Evolutionary conservation across 2,797 vertebrate species (phyloP), one percentile per base, ranked within the genome.

Genomic region (Phoxinus dragarum): DNA sequence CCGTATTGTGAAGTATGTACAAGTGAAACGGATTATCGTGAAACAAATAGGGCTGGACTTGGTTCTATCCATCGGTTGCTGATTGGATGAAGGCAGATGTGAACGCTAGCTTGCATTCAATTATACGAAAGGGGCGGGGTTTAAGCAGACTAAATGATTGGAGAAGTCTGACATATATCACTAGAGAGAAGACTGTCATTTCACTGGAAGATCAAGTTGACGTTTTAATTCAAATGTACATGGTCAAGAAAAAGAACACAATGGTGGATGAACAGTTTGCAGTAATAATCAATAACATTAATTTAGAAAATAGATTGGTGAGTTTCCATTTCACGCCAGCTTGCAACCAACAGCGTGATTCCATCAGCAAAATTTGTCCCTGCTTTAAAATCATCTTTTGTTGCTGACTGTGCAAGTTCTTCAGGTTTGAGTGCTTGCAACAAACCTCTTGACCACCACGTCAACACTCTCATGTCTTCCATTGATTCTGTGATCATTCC

Each of bases 401-500:
- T 44, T 77, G 74, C 61, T 68, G 38, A 66, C 16, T 12, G 27
- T 52, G 49, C 8, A 0, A 56, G 82, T 59, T 84, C 49, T 44
- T 68, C 49, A 27, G 49, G 49, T 27, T 83, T 83, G 21, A 12
- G 64, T n/a, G 42, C 42, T 67, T 3, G 12, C 54, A 72, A 79
- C 66, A 69, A 72, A 85, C 76, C 84, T 78, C 76, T 85, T 52
- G 84, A 80, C 75, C 54, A 80, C 52, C 56, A 59, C 1, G 16
- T 52, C 67, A 19, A 64, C 52, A 66, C 40, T 17, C 52, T 64
- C 83, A 49, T 71, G 84, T 85, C 42, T 40, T 14, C 54, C 27
- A 71, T 38, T 72, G 77, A 85, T 27, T 80, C 34, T 31, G 21
- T 2, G 6, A 31, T 80, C 59, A 42, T 49, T 54, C 77, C 42